phyloP scores from a whole-genome alignment of 2,113 vertebrate genomes.

The Saccopteryx leptura region DNA sequence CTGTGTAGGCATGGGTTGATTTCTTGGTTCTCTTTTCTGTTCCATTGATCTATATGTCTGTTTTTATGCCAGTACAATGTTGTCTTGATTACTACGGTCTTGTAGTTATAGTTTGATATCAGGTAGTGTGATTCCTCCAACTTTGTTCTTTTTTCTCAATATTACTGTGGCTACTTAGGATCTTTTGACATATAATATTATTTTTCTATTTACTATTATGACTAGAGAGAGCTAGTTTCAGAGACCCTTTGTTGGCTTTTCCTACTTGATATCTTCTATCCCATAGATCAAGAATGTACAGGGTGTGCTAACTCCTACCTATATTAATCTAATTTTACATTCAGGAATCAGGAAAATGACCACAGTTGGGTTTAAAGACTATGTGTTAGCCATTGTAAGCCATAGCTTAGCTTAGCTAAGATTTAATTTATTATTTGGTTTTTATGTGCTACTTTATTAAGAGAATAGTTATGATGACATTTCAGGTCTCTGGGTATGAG shows the following conservation, averaged over 20 bases:
- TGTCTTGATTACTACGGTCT: no score
- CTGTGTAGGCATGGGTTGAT: no score
- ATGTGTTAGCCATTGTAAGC: background rate
- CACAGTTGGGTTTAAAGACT: background rate
- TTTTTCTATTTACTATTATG: background rate
- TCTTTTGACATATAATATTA: background rate
- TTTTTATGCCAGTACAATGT: no score
- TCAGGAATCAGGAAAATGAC: background rate
- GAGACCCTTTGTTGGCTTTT: background rate
- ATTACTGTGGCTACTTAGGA: no score
- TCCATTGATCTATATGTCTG: no score
- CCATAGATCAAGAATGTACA: background rate
- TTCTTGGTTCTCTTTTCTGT: no score
- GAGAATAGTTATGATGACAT: background rate
- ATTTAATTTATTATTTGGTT: background rate
- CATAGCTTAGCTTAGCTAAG: background rate
- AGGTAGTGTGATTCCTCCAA: no score
- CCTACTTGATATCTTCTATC: background rate
- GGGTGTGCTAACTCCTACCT: background rate
- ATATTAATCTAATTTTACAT: background rate
- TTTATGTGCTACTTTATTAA: background rate
- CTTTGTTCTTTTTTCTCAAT: no score
- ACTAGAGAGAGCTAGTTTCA: background rate
- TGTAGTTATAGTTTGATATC: no score
- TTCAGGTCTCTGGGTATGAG: background rate